Percentiles rank a stretch among this genome's conserved stretches.
These are phyloP conservation scores for Onychostruthus taczanowskii DNA, from an alignment of 2,113 vertebrate genomes.

Conservation along the genomic window DNA sequence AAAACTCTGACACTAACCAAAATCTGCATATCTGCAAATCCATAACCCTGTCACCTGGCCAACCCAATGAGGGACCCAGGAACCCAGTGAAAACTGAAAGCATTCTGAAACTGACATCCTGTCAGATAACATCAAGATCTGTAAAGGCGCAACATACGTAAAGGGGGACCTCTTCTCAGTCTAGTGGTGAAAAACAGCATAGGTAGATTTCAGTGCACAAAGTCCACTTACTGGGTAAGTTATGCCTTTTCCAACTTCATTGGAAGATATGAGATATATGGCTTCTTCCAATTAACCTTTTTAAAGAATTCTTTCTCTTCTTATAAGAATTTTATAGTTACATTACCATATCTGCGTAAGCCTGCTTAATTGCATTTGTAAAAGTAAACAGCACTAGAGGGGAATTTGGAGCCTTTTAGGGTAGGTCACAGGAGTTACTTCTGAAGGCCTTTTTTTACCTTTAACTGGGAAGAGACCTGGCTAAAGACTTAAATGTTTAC, in stretches of 20 bases:
- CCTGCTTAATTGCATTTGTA: background rate
- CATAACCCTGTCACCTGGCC: background rate
- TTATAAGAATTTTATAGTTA: background rate
- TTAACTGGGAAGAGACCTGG: background rate
- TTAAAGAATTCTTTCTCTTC: background rate
- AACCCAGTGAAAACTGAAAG: background rate
- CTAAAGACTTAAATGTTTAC: background rate
- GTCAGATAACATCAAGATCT: background rate
- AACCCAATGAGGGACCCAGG: background rate
- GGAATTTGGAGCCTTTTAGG: background rate
- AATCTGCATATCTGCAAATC: background rate
- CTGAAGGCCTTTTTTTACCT: background rate
- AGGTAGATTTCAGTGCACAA: background rate
- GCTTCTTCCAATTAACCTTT: background rate
- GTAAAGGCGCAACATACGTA: background rate
- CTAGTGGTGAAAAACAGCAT: accelerated
- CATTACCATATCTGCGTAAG: background rate
- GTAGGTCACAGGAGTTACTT: background rate
- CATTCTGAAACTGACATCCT: background rate
- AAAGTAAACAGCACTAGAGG: background rate
- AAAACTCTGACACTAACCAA: background rate
- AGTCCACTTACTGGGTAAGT: background rate
- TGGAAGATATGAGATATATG: background rate
- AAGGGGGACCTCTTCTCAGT: background rate
- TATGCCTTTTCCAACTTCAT: background rate